These are phyloP conservation scores for Aphelinus atriplicis DNA, from an alignment of 1,140 invertebrate genomes.

Conservation along the genomic window DNA sequence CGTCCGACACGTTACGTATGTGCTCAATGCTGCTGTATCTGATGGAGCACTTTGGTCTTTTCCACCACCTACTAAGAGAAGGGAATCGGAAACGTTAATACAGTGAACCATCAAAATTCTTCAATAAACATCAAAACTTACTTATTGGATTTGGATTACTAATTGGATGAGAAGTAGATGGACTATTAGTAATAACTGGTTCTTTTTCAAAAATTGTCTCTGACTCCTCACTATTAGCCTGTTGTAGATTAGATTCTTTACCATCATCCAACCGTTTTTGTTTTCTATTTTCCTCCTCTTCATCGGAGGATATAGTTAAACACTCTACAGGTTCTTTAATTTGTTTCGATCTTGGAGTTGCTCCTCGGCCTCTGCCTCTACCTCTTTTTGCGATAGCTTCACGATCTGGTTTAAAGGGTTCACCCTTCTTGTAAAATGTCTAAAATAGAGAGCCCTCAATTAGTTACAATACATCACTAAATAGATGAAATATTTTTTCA, in stretches of 20 bases:
- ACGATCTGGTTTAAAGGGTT: slow-evolving; percentile 18
- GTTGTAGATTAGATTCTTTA: slow-evolving; percentile 40
- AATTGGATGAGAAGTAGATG: not conserved
- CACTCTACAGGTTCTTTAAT: slow-evolving; percentile 61
- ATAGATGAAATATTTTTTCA: not conserved
- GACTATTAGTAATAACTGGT: slow-evolving; percentile 61
- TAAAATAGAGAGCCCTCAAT: slow-evolving; percentile 42
- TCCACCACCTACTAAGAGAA: slow-evolving; percentile 58
- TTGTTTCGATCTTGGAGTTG: slow-evolving; percentile 28
- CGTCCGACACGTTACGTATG: slow-evolving; percentile 74
- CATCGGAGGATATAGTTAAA: slow-evolving; percentile 64
- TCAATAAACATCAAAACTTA: slow-evolving; percentile 1
- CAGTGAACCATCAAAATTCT: not conserved
- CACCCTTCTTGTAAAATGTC: slow-evolving; percentile 55
- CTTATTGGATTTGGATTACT: slow-evolving; percentile 22
- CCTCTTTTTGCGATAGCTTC: slow-evolving; percentile 39
- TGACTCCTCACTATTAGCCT: slow-evolving; percentile 46
- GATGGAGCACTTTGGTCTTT: slow-evolving; percentile 51
- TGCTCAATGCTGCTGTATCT: slow-evolving; percentile 49
- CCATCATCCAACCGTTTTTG: slow-evolving; percentile 26
- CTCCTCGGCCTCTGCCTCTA: slow-evolving; percentile 44
- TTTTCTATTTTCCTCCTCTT: slow-evolving; percentile 55
- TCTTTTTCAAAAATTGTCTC: slow-evolving; percentile 64
- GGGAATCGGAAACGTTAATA: not conserved
- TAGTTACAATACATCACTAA: no score